Evolutionary conservation across 2,113 vertebrate genomes (phyloP).

Genomic region (Syngnathus scovelli): DNA sequence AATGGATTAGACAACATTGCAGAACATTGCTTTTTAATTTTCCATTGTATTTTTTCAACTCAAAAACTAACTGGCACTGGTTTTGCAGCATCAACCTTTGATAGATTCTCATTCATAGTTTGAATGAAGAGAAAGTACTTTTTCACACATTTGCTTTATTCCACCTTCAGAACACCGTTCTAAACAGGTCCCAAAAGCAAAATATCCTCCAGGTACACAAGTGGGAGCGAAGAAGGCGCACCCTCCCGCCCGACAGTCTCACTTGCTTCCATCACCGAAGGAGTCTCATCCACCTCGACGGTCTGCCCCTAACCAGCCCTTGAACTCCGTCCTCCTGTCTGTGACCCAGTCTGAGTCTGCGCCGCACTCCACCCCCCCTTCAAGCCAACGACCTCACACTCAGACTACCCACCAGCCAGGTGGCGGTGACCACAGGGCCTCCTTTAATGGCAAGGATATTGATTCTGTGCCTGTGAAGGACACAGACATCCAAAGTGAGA

Average conservation of each 20-base stretch:
- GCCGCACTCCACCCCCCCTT: neutral
- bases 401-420: neutral
- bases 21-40: neutral
- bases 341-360: neutral
- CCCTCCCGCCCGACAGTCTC: neutral
- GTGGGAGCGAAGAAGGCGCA: neutral
- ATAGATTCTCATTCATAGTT: too few relatives aligned
- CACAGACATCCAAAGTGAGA: neutral
- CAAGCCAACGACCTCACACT: neutral
- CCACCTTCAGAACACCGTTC: conserved; percentile 36
- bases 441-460: conserved; percentile 42
- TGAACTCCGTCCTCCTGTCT: conserved; percentile 1
- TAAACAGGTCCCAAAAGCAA: neutral
- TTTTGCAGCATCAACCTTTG: too few relatives aligned
- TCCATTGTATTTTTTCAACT: neutral
- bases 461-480: conserved; percentile 68
- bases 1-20: neutral
- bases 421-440: neutral
- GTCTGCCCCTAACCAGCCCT: neutral
- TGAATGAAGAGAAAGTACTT: too few relatives aligned
- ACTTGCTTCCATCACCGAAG: neutral
- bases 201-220: conserved; percentile 15
- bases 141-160: neutral
- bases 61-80: neutral
- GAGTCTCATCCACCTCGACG: too few relatives aligned